phyloP scores from a whole-genome alignment of 2,113 vertebrate genomes.

The Struthidea cinerea region DNA sequence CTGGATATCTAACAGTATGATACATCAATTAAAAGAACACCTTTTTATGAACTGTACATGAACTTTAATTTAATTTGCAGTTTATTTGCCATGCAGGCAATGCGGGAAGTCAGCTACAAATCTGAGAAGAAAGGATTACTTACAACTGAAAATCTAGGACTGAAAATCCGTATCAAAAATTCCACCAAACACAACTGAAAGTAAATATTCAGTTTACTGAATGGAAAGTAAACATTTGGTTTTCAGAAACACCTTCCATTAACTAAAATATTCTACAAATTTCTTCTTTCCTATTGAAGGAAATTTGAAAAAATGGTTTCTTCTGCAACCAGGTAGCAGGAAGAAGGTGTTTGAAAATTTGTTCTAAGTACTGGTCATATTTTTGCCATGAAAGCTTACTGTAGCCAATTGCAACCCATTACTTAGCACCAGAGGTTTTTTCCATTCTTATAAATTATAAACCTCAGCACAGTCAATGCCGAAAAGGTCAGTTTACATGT shows the following conservation, averaged over 20 bases:
- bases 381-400: background rate
- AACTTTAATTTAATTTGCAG: background rate
- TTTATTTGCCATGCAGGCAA: background rate
- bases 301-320: background rate
- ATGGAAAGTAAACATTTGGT: background rate
- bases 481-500: background rate
- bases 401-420: background rate
- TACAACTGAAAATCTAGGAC: background rate
- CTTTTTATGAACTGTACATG: background rate
- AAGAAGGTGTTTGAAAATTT: background rate
- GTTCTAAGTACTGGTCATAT: background rate
- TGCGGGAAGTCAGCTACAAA: background rate
- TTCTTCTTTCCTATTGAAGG: background rate
- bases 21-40: background rate
- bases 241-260: background rate
- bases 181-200: background rate
- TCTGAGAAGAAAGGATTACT: background rate
- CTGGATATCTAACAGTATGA: background rate
- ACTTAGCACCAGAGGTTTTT: background rate
- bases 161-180: background rate
- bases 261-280: background rate
- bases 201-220: background rate
- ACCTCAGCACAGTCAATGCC: background rate
- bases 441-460: background rate
- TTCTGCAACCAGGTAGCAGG: background rate